These are phyloP conservation scores for Epinephelus fuscoguttatus DNA, from an alignment of 2,113 vertebrate species.

Conservation along the genomic window DNA sequence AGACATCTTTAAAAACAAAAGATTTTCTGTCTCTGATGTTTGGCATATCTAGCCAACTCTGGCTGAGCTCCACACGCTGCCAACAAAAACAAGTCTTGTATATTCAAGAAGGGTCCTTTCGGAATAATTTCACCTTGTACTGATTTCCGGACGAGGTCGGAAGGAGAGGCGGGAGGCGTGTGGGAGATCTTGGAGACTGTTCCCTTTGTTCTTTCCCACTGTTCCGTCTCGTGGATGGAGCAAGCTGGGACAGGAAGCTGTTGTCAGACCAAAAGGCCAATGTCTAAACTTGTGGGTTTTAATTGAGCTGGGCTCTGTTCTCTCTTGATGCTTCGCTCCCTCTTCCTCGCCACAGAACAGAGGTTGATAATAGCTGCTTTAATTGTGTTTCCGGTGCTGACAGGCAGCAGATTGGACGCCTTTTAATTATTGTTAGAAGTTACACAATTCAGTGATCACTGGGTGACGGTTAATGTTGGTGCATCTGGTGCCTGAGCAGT, in stretches of 20 bases:
- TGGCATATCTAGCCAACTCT: conserved; percentile 40
- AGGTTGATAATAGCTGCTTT: conserved; percentile 65
- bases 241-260: conserved; percentile 81
- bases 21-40: conserved; percentile 21
- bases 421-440: conserved; percentile 79
- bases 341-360: conserved; percentile 38
- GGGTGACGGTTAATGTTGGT: conserved; percentile 60
- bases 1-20: conserved; percentile 8
- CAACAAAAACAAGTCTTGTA: conserved; percentile 44
- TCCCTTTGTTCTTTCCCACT: conserved; percentile 81
- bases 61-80: conserved; percentile 41
- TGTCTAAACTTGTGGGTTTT: conserved; percentile 82
- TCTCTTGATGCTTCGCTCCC: conserved; percentile 41
- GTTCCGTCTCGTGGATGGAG: conserved; percentile 74
- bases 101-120: conserved; percentile 49
- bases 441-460: conserved; percentile 64
- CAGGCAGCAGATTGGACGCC: conserved; percentile 66
- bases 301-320: conserved; percentile 74
- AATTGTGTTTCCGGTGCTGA: conserved; percentile 71
- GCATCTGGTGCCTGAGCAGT: conserved; percentile 49
- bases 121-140: conserved; percentile 53
- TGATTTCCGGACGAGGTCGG: conserved; percentile 66
- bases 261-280: conserved; percentile 65
- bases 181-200: conserved; percentile 72
- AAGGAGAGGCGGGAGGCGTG: conserved; percentile 46